Evolutionary conservation across 2,113 vertebrate species (phyloP).

Genomic region (Colinus virginianus): DNA sequence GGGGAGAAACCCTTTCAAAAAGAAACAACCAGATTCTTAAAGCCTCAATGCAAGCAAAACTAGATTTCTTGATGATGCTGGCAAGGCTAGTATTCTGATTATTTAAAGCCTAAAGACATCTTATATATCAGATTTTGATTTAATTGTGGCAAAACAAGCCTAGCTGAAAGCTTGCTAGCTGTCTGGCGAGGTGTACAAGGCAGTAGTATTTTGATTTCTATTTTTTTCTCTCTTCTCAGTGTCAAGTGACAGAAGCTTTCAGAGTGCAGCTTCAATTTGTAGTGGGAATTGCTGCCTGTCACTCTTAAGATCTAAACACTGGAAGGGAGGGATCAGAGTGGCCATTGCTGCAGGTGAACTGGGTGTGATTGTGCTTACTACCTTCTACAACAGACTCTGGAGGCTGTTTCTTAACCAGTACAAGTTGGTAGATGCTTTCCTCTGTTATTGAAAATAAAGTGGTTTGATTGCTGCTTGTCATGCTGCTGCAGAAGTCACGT

Average conservation of each 20-base stretch:
- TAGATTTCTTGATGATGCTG: neutral
- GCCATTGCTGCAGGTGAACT: neutral
- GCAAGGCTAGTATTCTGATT: neutral
- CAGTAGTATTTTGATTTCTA: neutral
- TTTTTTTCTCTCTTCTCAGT: neutral
- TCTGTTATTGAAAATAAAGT: neutral
- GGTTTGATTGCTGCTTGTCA: neutral
- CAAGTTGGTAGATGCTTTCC: neutral
- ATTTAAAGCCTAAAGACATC: neutral
- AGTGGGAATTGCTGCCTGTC: neutral
- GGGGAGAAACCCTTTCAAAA: neutral
- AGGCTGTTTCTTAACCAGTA: neutral
- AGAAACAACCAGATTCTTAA: neutral
- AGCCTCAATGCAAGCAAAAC: neutral
- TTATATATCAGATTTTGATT: neutral
- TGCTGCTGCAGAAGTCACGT: neutral
- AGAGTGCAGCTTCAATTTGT: neutral
- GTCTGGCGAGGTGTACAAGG: neutral
- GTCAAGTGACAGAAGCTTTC: neutral
- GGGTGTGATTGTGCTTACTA: neutral
- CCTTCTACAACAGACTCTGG: neutral
- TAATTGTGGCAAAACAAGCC: neutral
- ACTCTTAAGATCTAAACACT: accelerated
- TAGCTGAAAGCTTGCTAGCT: neutral
- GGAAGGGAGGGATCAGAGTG: neutral